Evolutionary conservation across 2,888 invertebrate species (phyloP).

Genomic region (Corbicula japonica): DNA sequence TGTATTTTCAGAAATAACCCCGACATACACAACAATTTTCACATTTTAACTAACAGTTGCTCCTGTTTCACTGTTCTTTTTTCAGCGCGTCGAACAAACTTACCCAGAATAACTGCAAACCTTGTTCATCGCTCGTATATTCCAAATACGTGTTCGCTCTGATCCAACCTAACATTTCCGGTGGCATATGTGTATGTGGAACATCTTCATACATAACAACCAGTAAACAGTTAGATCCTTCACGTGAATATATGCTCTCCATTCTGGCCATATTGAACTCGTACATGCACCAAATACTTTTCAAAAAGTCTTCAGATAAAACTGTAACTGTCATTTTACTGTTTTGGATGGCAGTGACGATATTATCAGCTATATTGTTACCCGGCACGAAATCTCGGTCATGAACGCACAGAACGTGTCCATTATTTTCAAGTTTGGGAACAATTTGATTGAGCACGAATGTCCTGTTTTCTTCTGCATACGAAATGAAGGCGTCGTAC

Average conservation of each 20-base stretch:
- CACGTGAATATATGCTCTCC: constrained; percentile 59
- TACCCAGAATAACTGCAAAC: constrained; percentile 29
- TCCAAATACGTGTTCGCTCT: constrained; percentile 22
- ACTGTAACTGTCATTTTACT: constrained; percentile 70
- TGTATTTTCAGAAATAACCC: too few relatives aligned
- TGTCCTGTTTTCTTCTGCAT: constrained; percentile 40
- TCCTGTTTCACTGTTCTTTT: too few relatives aligned
- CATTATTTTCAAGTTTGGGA: constrained; percentile 31
- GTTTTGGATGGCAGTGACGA: constrained; percentile 62
- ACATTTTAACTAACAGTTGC: too few relatives aligned
- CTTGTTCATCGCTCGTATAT: constrained; percentile 17
- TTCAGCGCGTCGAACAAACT: constrained; percentile 1
- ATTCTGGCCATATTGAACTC: constrained; percentile 71
- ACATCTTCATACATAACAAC: constrained; percentile 27
- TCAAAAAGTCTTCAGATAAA: constrained; percentile 59
- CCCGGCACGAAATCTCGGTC: constrained; percentile 70
- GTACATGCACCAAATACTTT: constrained; percentile 69
- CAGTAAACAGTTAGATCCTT: constrained; percentile 9
- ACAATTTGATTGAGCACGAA: constrained; percentile 26
- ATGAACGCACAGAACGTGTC: constrained; percentile 66
- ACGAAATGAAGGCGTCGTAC: constrained; percentile 48
- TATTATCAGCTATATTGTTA: constrained; percentile 64
- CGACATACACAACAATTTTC: too few relatives aligned
- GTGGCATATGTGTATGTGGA: constrained; percentile 3
- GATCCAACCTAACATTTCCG: constrained; percentile 39